Evolutionary conservation across 2,888 invertebrate species (phyloP).

Genomic region (Subacronicta megacephala): DNA sequence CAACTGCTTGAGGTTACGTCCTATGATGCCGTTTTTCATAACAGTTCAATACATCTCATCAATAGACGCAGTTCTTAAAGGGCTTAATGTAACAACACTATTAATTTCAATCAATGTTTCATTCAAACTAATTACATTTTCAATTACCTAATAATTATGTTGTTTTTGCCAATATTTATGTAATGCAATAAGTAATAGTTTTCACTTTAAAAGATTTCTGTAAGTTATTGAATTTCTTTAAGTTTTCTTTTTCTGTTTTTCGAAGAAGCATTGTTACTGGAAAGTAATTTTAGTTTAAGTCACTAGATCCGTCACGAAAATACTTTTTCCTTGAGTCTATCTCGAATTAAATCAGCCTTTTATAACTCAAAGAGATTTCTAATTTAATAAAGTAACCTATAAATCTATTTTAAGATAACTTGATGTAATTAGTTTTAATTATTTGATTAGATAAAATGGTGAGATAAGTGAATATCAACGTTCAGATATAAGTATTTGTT

Average conservation of each 20-base stretch:
- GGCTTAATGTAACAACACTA: not conserved
- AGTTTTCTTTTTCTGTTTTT: not conserved
- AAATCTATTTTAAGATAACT: slow-evolving; percentile 1
- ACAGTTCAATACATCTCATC: not conserved
- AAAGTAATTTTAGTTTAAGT: slow-evolving; percentile 17
- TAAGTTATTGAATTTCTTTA: not conserved
- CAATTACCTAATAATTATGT: no score
- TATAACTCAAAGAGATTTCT: slow-evolving; percentile 7
- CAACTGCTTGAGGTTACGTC: slow-evolving; percentile 10
- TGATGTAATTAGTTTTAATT: not conserved
- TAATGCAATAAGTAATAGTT: no score
- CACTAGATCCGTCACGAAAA: slow-evolving; percentile 43
- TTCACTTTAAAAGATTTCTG: no score
- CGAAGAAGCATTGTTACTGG: slow-evolving; percentile 3
- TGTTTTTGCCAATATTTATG: no score
- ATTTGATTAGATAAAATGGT: not conserved
- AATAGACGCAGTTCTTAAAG: not conserved
- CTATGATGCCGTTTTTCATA: slow-evolving; percentile 2
- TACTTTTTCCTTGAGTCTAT: slow-evolving; percentile 30
- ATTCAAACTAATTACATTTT: no score
- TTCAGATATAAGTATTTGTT: not conserved
- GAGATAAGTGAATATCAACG: slow-evolving; percentile 1
- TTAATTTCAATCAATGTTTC: no score
- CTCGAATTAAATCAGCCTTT: slow-evolving; percentile 30
- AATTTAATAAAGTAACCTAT: not conserved